These are phyloP conservation scores for Callorhinus ursinus DNA, from an alignment of 2,113 vertebrate species.

Conservation along the genomic window DNA sequence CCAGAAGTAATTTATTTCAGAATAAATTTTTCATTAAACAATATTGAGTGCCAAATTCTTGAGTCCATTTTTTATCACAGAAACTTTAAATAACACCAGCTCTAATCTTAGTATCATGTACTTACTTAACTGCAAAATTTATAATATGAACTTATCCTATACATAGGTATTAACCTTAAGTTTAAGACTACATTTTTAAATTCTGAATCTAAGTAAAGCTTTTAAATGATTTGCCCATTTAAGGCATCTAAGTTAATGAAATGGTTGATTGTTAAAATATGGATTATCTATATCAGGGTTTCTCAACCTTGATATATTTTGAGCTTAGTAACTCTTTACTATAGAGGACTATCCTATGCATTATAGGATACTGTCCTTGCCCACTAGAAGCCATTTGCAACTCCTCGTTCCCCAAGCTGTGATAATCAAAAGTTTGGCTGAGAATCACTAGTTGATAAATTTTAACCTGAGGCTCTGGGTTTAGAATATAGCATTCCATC, in stretches of 20 bases:
- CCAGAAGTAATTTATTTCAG: conserved; percentile 55
- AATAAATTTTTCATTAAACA: conserved; percentile 49
- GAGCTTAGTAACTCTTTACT: neutral
- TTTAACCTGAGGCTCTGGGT: neutral
- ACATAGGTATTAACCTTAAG: neutral
- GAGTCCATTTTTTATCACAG: neutral
- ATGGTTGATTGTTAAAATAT: neutral
- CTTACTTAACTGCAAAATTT: neutral
- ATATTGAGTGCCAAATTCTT: conserved; percentile 27
- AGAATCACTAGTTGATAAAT: neutral
- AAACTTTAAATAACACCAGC: conserved; percentile 10
- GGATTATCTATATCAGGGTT: neutral
- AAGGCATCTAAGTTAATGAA: neutral
- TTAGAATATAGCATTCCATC: neutral
- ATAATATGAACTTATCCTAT: neutral
- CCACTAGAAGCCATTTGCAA: neutral
- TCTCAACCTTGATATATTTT: neutral
- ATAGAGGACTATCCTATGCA: neutral
- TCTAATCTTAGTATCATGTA: neutral
- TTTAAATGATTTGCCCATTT: neutral
- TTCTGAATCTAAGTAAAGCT: neutral
- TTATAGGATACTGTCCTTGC: neutral
- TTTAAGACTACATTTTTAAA: conserved; percentile 31
- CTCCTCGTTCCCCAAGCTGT: neutral
- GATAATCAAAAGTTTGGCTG: neutral